Evolutionary conservation across 2,113 vertebrate species (phyloP), one percentile per base, ranked within the genome.

Genomic region (Alligator mississippiensis): DNA sequence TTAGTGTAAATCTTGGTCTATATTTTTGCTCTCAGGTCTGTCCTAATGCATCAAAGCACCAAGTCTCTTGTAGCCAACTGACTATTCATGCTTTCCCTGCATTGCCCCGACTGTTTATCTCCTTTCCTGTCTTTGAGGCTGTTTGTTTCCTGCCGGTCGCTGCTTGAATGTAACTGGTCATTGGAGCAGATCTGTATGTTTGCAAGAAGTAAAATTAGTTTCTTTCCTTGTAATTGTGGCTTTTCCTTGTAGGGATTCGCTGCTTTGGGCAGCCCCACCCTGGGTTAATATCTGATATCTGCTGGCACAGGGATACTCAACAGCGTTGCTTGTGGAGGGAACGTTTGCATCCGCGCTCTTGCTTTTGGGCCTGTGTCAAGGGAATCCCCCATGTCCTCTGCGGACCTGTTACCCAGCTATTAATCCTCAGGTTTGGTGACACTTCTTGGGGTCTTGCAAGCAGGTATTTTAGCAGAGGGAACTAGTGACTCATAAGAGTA

Each of bases 241-340:
- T 78, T 64, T 78, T 85, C 21, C 5, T n/a, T 84, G 75, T 83
- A 47, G 27, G 61, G 58, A 70, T 80, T 81, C 84, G 68, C 60
- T 80, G 89, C 85, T 87, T 59, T 58, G 68, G 77, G 80, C 62
- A 76, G 19, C 64, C 90, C 76, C 88, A 79, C 58, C 85, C 60
- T 0, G 1, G 30, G 66, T 64, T 30, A 62, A 27, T 61, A 15
- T 66, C 89, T 87, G 0, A 0, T 85, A 27, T 83, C 38, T 91
- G 59, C 89, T 96, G 91, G 38, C 86, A 80, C 78, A 77, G 94
- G 89, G 27, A 64, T 68, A 47, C 60, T 88, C 74, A 54, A 14
- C 11, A 58, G 76, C 60, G 74, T 77, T 81, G 77, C 2, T 3
- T 54, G 54, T 47, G 21, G 19, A n/a, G n/a, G n/a, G 47, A 34